These are phyloP conservation scores for Ceratina japonica DNA, from an alignment of 1,140 invertebrate genomes.

Conservation along the genomic window DNA sequence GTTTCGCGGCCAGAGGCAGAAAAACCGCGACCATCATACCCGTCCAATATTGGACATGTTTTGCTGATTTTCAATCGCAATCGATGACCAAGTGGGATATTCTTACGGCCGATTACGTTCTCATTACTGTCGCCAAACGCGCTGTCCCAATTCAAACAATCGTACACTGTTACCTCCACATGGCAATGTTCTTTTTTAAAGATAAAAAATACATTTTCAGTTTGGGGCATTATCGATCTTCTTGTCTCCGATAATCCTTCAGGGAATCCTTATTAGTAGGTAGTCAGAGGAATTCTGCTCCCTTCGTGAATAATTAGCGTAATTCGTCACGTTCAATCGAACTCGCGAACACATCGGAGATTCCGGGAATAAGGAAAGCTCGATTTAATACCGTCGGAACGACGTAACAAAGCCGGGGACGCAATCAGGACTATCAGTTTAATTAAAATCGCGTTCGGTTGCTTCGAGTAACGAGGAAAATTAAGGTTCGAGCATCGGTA, in stretches of 20 bases:
- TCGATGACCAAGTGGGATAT: not conserved
- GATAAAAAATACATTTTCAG: no score
- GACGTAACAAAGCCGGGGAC: not conserved
- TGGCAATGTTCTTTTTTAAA: not conserved
- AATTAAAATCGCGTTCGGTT: not conserved
- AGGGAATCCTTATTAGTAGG: no score
- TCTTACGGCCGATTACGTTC: slow-evolving; percentile 23
- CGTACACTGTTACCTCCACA: no score
- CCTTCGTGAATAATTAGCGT: no score
- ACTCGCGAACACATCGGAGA: not conserved
- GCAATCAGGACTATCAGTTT: not conserved
- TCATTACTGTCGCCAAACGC: slow-evolving; percentile 34
- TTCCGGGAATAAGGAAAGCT: not conserved
- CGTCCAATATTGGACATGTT: slow-evolving; percentile 32
- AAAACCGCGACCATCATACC: slow-evolving; percentile 4
- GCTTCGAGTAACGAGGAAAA: not conserved
- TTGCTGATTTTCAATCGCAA: slow-evolving; percentile 5
- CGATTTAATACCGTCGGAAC: not conserved
- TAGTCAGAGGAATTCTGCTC: no score
- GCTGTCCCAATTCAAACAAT: not conserved
- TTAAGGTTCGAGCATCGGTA: not conserved
- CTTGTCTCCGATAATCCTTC: no score
- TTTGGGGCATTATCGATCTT: no score
- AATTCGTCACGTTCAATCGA: not conserved
- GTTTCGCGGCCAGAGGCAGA: not conserved